Percentiles rank a stretch among this genome's conserved stretches.
Conservation (phyloP, 2,888 invertebrate species). For the Amaurobius ferox region DNA sequence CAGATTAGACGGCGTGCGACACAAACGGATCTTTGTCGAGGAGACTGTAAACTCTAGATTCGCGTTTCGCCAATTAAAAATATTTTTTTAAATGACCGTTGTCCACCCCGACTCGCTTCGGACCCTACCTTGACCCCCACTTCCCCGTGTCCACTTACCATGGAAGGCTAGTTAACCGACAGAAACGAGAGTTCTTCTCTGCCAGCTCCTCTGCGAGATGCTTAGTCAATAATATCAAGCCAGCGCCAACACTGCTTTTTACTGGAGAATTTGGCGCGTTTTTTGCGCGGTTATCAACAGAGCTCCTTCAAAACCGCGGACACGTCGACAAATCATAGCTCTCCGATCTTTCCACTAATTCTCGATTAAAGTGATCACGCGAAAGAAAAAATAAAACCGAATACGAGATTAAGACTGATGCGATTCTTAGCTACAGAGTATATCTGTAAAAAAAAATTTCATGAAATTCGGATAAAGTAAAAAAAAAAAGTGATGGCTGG, state of each 20-base stretch:
- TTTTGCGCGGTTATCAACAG: not conserved
- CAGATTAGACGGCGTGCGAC: slow-evolving; percentile 23
- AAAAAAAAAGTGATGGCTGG: no score
- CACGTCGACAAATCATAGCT: not conserved
- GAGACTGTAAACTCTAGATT: not conserved
- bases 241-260: not conserved
- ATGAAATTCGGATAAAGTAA: no score
- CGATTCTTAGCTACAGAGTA: no score
- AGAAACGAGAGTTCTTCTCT: no score
- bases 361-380: not conserved
- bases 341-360: not conserved
- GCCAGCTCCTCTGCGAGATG: no score
- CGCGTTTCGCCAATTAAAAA: not conserved
- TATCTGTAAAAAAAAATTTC: no score
- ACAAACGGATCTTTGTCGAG: not conserved
- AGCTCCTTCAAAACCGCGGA: not conserved
- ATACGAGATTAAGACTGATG: no score
- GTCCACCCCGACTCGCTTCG: not conserved
- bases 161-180: not conserved
- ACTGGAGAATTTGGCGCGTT: not conserved
- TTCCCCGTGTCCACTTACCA: not conserved
- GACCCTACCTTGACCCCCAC: not conserved
- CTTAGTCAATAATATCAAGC: no score
- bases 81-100: not conserved
- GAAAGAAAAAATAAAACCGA: not conserved